These are phyloP conservation scores for Allacma fusca DNA, from an alignment of 2,888 invertebrate genomes.

Conservation along the genomic window DNA sequence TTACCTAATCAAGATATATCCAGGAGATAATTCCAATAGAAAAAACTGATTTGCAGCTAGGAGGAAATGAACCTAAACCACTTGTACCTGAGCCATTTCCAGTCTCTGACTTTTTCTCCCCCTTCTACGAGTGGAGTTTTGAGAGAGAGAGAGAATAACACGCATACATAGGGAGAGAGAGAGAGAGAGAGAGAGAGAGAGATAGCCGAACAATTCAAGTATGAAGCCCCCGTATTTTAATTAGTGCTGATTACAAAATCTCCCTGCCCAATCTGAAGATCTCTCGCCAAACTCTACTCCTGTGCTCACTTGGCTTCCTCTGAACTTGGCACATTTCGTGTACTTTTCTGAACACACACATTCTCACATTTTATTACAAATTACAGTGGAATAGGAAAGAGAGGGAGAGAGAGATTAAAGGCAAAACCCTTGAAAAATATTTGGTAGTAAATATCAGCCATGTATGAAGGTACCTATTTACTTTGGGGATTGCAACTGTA, in stretches of 20 bases:
- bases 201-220: slow-evolving; percentile 36
- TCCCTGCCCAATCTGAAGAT: slow-evolving; percentile 51
- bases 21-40: slow-evolving; percentile 57
- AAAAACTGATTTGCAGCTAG: slow-evolving; percentile 59
- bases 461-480: slow-evolving; percentile 14
- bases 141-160: neutral
- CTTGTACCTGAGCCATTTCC: slow-evolving; percentile 48
- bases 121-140: neutral
- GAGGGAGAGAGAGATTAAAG: slow-evolving; percentile 10
- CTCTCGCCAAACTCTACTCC: slow-evolving; percentile 37
- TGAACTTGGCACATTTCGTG: slow-evolving; percentile 41
- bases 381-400: neutral
- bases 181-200: slow-evolving; percentile 6
- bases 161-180: slow-evolving; percentile 5
- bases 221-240: slow-evolving; percentile 54
- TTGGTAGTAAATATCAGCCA: slow-evolving; percentile 2
- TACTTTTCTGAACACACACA: neutral
- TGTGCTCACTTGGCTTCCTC: slow-evolving; percentile 12
- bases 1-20: slow-evolving; percentile 61
- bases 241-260: slow-evolving; percentile 57
- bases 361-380: slow-evolving; percentile 4
- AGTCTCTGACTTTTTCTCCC: slow-evolving; percentile 47
- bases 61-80: slow-evolving; percentile 58
- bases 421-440: slow-evolving; percentile 18
- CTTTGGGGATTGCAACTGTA: slow-evolving; percentile 19